These are phyloP conservation scores for Triplophysa bombifrons DNA, from an alignment of 2,797 vertebrate species.

Conservation along the genomic window DNA sequence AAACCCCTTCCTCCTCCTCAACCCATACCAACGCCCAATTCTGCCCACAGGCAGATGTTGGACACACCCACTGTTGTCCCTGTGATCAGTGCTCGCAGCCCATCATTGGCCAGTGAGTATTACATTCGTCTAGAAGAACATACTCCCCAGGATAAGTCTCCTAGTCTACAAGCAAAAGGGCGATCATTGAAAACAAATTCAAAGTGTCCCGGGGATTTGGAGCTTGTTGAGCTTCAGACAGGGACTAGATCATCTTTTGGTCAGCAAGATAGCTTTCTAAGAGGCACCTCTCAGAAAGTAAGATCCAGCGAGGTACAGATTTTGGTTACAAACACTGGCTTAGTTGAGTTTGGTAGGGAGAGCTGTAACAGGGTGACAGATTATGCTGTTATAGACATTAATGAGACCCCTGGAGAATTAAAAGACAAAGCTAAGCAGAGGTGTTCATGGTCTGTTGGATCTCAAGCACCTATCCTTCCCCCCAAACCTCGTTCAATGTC, in stretches of 20 bases:
- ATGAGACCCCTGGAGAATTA: conserved; percentile 68
- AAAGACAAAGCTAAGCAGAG: conserved; percentile 54
- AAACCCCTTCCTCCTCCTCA: conserved; percentile 80
- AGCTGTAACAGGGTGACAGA: conserved; percentile 76
- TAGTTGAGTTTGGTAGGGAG: conserved; percentile 78
- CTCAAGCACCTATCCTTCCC: conserved; percentile 75
- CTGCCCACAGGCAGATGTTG: conserved; percentile 83
- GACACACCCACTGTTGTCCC: conserved; percentile 92
- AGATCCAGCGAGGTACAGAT: conserved; percentile 78
- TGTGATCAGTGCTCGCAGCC: conserved; percentile 90
- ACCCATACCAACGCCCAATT: conserved; percentile 79
- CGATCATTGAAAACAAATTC: conserved; percentile 62
- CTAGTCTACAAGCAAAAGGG: conserved; percentile 71
- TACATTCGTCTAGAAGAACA: conserved; percentile 92
- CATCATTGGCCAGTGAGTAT: conserved; percentile 92
- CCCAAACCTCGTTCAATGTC: conserved; percentile 81
- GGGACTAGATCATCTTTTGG: conserved; percentile 67
- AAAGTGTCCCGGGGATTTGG: conserved; percentile 73
- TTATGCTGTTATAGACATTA: conserved; percentile 79
- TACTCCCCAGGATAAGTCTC: conserved; percentile 81
- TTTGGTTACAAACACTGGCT: conserved; percentile 74
- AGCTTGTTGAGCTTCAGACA: conserved; percentile 79
- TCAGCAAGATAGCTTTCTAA: conserved; percentile 62
- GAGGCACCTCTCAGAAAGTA: conserved; percentile 64
- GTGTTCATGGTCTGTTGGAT: conserved; percentile 60